Evolutionary conservation across 2,888 invertebrate genomes (phyloP), one percentile per base, ranked within the genome.

Genomic region (Steromphala cineraria): DNA sequence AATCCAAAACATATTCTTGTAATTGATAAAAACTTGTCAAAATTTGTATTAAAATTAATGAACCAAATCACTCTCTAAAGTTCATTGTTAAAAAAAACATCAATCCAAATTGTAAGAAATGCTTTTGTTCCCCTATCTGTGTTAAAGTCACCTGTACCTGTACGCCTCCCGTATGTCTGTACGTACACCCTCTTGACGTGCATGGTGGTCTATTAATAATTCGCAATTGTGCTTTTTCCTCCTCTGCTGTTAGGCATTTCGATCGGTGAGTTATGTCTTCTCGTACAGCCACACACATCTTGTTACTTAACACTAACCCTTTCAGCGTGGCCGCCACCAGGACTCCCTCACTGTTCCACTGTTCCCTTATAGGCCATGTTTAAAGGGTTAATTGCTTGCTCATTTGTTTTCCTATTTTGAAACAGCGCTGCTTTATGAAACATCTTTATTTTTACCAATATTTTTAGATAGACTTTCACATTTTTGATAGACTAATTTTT

Each of bases 231-330:
- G 80, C 81, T 81, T 82, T 82, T 79, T 75, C 81, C 71, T 67
- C 81, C 62, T 74, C 62, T 62, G 56, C 53, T 81, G 80, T 81
- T 84, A 85, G 85, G 83, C 83, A 67, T 85, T 80, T 85, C 78
- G 79, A 82, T 83, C 83, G 85, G 85, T 85, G 85, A 85, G 84
- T 85, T 36, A 71, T 15, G 15, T 67, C 24, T 31, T 28, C 78
- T 81, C 40, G 78, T 53, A 15, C 74, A 40, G 31, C 28, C 28
- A 79, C 79, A 79, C 79, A 79, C 78, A 78, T 78, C 62, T 78
- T 78, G 67, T 78, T 78, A 67, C 78, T 56, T 78, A 15, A 76
- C 71, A 56, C 56, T 24, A 36, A 71, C 40, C 71, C 71, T 71
- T 71, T 71, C 71, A 71, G 71, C 71, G 71, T 71, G 71, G 71